Percentiles rank a stretch among this genome's conserved stretches.
Conservation (phyloP, 2,113 vertebrate species). For the Beaufortia kweichowensis region DNA sequence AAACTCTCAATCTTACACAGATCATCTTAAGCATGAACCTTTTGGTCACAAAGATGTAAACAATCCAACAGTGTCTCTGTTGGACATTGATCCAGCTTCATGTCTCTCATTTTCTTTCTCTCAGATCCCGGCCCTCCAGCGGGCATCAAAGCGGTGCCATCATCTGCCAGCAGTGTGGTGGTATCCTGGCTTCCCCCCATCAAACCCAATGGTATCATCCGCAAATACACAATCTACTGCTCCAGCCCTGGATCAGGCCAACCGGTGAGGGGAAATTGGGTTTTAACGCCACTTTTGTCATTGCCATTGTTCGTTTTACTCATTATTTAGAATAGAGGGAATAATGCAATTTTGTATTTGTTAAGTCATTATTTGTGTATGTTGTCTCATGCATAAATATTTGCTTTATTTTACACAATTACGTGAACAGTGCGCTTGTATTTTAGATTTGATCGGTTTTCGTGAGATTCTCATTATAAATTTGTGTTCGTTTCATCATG, state of each 20-base stretch:
- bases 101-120: slow-evolving; percentile 24
- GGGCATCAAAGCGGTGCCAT: slow-evolving; percentile 95
- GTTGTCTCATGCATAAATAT: neutral
- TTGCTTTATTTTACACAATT: slow-evolving; percentile 4
- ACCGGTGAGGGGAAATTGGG: slow-evolving; percentile 78
- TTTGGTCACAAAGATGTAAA: neutral
- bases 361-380: neutral
- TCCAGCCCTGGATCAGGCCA: slow-evolving; percentile 95
- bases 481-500: slow-evolving; percentile 44
- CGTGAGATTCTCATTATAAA: slow-evolving; percentile 10
- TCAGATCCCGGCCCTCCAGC: slow-evolving; percentile 90
- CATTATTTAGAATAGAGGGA: neutral
- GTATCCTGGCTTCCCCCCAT: slow-evolving; percentile 96
- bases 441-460: slow-evolving; percentile 17
- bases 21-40: neutral
- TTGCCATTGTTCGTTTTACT: neutral
- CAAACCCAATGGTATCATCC: slow-evolving; percentile 96
- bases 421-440: slow-evolving; percentile 23
- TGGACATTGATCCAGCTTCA: slow-evolving; percentile 30
- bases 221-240: slow-evolving; percentile 99
- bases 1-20: neutral
- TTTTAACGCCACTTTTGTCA: neutral
- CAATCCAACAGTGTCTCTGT: slow-evolving; percentile 28
- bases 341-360: neutral
- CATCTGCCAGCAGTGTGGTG: slow-evolving; percentile 92